Evolutionary conservation across 2,888 invertebrate genomes (phyloP).

Genomic region (Lepidocyrtoides sp.): DNA sequence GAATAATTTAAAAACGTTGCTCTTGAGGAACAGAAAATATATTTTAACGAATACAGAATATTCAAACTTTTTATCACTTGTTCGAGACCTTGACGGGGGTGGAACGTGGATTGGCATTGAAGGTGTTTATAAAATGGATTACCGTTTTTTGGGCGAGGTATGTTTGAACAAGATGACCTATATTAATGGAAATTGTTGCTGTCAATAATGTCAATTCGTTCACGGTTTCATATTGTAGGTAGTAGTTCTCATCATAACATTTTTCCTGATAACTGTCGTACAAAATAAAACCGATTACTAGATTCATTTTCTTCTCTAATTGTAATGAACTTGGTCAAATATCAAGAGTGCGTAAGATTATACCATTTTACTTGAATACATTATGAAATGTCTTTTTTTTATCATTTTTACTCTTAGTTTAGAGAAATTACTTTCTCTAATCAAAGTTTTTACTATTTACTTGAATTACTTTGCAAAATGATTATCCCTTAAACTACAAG

Average conservation of each 20-base stretch:
- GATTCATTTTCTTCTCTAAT: neutral
- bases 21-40: conserved; percentile 23
- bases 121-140: conserved; percentile 49
- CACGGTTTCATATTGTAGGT: neutral
- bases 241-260: conserved; percentile 31
- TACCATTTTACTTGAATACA: neutral
- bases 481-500: no score
- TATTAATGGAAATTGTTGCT: neutral
- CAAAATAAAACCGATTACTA: neutral
- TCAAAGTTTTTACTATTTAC: no score
- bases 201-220: no score
- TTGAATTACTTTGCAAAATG: no score
- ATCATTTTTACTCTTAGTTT: no score
- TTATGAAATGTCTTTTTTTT: no score
- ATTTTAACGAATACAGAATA: neutral
- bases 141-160: conserved; percentile 59
- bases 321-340: no score
- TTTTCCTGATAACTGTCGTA: neutral
- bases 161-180: neutral
- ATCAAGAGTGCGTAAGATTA: neutral
- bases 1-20: conserved; percentile 35
- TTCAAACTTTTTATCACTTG: neutral
- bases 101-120: conserved; percentile 14
- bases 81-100: conserved; percentile 25
- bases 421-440: no score